Base-by-base conservation (phyloP, 2,113 vertebrate species). In the Diadophis punctatus region DNA sequence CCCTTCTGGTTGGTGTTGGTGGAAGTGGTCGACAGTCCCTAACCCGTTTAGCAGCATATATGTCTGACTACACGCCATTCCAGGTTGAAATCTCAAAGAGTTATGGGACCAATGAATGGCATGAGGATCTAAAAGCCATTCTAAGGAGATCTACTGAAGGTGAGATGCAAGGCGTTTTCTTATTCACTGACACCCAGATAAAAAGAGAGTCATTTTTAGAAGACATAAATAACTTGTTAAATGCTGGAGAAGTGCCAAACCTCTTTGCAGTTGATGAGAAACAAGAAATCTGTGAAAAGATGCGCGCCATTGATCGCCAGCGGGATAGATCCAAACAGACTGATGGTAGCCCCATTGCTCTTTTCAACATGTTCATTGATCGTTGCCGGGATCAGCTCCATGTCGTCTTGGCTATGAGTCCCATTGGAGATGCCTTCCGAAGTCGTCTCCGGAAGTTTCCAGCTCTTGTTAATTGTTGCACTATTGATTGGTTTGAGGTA, bases 401-500 rank as follows among this genome's bases (percentile, higher is more conserved):
- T 20, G 97, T 99, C 39, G 98, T 99, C 34, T 95, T 99, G 90
- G 98, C 98, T 93, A 98, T 99, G 98, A 99, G 98, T 95, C 99
- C 98, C 93, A 98, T 99, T 9, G 98, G 98, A 90, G 98, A 99
- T 46, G 97, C 98, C 0, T 99, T 99, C 91, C 97, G 98, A 88
- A 97, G 96, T 88, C 98, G 98, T 3, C 97, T 99, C 20, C 96
- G 99, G 48, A 98, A 98, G 93, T 99, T 99, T 94, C 98, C 99
- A 0, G 98, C 98, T 8, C 98, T 99, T 58, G 98, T 99, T 95
- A 99, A 99, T 96, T 99, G 98, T 96, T 99, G 98, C 94, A 99
- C 99, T 8, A 98, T 99, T n/a, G 98, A 99, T 95, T 99, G 98
- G 99, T 99, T 99, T 95, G 98, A 99, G 98, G 98, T 99, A 97